Evolutionary conservation across 2,888 invertebrate species (phyloP), one percentile per base, ranked within the genome.

Genomic region (Pammene fasciana): DNA sequence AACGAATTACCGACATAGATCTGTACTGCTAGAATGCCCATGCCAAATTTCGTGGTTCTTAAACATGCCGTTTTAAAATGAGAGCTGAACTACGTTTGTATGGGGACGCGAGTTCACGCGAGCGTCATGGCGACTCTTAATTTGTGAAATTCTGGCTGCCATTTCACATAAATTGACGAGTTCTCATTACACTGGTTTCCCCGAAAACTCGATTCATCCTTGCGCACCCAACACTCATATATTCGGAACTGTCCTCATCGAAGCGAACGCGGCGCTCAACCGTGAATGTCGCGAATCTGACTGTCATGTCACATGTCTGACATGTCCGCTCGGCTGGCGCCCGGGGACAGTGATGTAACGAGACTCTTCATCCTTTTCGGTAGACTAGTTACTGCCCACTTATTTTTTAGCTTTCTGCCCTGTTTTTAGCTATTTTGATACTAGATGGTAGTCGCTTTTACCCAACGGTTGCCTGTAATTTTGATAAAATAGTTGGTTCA

Each of bases 241-340:
- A 48, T 48, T 16, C 48, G 48, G 48, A 48, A 10, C 48, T 16
- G 48, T 3, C 48, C 48, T 48, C 16, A 48, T 16, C 48, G 48
- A 16, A 16, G 50, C 50, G 50, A 18, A 50, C 11, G 9, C 11
- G 5, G 50, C 59, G n/a, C 26, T 34, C 60, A 65, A 34, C 60
- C 65, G 65, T 70, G 65, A 70, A 70, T 70, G 70, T 70, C 65
- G 65, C 64, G n/a, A 54, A 60, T 57, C 57, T 43, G 56, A 54
- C 41, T 61, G 54, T 54, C 54, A 54, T 54, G 57, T 65, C 60
- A 55, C 46, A 46, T 60, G 59, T 18, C 54, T 65, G 46, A 55
- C 46, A 46, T 60, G 59, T 18, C 54, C 70, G 46, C 50, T 68
- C 52, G 46, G 38, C 10, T 59, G 52, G 13, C 36, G 14, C 26